Evolutionary conservation across 1,140 invertebrate species (phyloP).

Genomic region (Polyergus mexicanus): DNA sequence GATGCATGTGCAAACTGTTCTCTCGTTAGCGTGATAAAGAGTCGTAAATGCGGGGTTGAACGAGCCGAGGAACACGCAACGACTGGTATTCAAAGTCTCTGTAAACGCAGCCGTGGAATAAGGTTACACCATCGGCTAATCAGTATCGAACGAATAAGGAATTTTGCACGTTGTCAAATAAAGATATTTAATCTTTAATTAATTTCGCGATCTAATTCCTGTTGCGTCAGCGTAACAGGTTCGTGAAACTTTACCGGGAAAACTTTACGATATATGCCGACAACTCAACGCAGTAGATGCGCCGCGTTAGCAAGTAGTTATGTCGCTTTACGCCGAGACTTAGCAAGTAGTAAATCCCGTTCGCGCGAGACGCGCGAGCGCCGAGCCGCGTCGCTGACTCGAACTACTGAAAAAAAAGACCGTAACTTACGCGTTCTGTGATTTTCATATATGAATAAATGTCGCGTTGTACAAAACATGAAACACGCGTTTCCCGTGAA

Average conservation of each 20-base stretch:
- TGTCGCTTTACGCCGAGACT: slow-evolving; percentile 21
- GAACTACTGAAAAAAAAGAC: slow-evolving; percentile 49
- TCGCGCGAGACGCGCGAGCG: slow-evolving; percentile 16
- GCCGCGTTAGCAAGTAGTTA: slow-evolving; percentile 7
- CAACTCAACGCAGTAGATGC: neutral
- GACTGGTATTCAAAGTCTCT: slow-evolving; percentile 63
- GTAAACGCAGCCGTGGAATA: slow-evolving; percentile 15
- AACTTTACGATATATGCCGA: neutral
- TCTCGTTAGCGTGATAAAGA: slow-evolving; percentile 72
- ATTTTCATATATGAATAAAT: neutral
- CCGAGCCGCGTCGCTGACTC: slow-evolving; percentile 45
- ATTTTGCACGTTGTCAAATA: slow-evolving; percentile 27
- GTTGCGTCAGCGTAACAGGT: neutral
- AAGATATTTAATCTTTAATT: slow-evolving; percentile 55
- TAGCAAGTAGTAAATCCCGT: slow-evolving; percentile 29
- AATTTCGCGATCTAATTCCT: neutral
- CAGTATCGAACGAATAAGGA: slow-evolving; percentile 34
- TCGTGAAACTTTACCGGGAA: neutral
- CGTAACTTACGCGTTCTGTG: slow-evolving; percentile 18
- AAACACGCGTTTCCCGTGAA: neutral
- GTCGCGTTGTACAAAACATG: neutral
- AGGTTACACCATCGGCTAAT: neutral
- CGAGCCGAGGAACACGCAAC: slow-evolving; percentile 74
- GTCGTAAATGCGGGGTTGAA: slow-evolving; percentile 75
- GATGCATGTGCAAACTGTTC: slow-evolving; percentile 48